Evolutionary conservation across 2,797 vertebrate genomes (phyloP).

Genomic region (Crypturellus tataupa): DNA sequence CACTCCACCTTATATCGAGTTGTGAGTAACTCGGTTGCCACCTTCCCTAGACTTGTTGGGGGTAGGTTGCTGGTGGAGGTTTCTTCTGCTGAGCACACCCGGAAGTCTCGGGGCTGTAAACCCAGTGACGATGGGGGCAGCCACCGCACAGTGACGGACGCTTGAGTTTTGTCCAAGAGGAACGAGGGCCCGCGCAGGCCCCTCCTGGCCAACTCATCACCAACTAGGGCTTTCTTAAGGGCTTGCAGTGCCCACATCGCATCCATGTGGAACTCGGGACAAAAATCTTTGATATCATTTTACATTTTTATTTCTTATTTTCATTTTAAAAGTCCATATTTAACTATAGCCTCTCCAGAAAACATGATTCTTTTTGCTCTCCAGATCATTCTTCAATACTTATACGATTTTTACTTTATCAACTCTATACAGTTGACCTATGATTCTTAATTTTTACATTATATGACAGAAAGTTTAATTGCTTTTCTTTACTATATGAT

Average conservation of each 20-base stretch:
- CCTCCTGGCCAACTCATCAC: conserved; percentile 43
- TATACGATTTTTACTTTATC: not conserved
- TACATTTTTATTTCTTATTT: not conserved
- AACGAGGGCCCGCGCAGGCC: not conserved
- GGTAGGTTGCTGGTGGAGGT: accelerated
- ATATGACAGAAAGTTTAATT: not conserved
- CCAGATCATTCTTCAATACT: not conserved
- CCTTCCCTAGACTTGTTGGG: not conserved
- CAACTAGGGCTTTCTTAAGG: conserved; percentile 62
- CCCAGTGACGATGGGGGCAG: not conserved
- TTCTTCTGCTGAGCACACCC: accelerated
- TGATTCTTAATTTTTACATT: not conserved
- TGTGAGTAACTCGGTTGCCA: not conserved
- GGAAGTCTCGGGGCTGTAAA: not conserved
- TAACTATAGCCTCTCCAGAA: not conserved
- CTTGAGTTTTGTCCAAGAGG: conserved; percentile 18
- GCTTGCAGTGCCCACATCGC: conserved; percentile 47
- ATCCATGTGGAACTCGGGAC: conserved; percentile 63
- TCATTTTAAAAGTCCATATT: not conserved
- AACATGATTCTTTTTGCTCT: not conserved
- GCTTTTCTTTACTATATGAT: not conserved
- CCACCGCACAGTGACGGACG: not conserved
- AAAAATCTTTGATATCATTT: not conserved
- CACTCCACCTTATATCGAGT: not conserved
- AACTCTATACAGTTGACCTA: not conserved